Evolutionary conservation across 2,797 vertebrate genomes (phyloP), one percentile per base, ranked within the genome.

Genomic region (Macropus fuliginosus): DNA sequence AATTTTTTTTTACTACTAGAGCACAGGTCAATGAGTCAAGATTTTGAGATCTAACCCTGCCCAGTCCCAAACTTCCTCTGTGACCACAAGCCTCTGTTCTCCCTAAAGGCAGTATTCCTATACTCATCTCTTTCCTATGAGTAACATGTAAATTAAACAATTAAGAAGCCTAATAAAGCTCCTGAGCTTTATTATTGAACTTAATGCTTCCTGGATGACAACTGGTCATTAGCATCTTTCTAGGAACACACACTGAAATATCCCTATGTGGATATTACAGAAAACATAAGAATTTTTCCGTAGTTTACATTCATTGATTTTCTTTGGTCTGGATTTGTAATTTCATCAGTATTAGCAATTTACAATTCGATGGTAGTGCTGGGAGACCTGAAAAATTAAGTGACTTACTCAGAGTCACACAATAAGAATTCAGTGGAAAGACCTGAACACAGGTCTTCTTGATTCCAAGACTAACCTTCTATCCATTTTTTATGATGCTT

Each of bases 111-210:
- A 59, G 54, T 91, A 91, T 96, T 96, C 56, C 90, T 94, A 18
- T 94, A 54, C n/a, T 97, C 34, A 96, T n/a, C 11, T 94, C 55
- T 55, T 40, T 54, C 56, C 90, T 92, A 28, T 92, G 57, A 89
- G 91, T 54, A 94, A 24, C 14, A 94, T 94, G 56, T 94, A 55
- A 27, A 90, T 90, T 94, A 89, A 55, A 50, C 59, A 92, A 91
- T 34, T 29, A 95, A 54, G 66, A 16, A 81, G 40, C 55, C 90
- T 91, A 90, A 21, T 93, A 94, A 95, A 96, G 91, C 28, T 95
- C 91, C 21, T 93, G 91, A 89, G 34, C 57, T 94, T 92, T 92
- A 66, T 91, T 94, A 96, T 95, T 95, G 93, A 97, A 59, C 55
- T 89, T 54, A 95, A 46, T 28, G 29, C 14, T 92, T 92, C 34